phyloP scores from a whole-genome alignment of 2,888 invertebrate species.

The Morpho deidamia region DNA sequence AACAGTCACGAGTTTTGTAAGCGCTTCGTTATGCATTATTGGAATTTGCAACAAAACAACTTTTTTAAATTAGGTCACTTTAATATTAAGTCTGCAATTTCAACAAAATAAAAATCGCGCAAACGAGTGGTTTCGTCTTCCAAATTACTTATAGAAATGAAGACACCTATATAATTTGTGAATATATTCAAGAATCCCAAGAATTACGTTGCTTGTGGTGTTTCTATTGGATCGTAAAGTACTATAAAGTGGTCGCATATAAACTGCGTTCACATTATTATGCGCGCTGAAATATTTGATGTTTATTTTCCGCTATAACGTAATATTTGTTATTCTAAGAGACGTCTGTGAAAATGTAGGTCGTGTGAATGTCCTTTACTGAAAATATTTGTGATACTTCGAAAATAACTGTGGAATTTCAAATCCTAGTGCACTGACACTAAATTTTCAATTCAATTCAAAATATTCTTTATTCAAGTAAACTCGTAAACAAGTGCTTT shows the following conservation, averaged over 20 bases:
- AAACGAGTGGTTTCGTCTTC: too few relatives aligned
- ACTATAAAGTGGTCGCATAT: slow-evolving; percentile 29
- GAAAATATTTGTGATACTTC: neutral
- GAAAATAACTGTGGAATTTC: neutral
- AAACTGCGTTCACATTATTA: slow-evolving; percentile 9
- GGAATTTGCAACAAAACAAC: too few relatives aligned
- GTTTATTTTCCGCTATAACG: slow-evolving; percentile 13
- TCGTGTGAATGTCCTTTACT: slow-evolving; percentile 10
- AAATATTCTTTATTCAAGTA: too few relatives aligned
- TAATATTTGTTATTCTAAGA: slow-evolving; percentile 5
- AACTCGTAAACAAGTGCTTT: too few relatives aligned
- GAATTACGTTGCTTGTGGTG: slow-evolving; percentile 28
- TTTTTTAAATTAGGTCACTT: too few relatives aligned
- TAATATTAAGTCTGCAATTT: too few relatives aligned
- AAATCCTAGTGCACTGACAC: neutral
- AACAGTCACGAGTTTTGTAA: too few relatives aligned
- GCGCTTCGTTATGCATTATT: too few relatives aligned
- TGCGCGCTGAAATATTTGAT: slow-evolving; percentile 6
- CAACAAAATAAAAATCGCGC: too few relatives aligned
- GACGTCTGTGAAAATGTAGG: slow-evolving; percentile 7
- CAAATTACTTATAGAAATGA: too few relatives aligned
- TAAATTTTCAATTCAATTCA: too few relatives aligned
- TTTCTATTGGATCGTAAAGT: slow-evolving; percentile 38
- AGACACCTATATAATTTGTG: too few relatives aligned
- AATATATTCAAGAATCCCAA: slow-evolving; percentile 22